A percentile compares a stretch with the other conserved stretches of the same genome.
Conservation (phyloP, 2,797 vertebrate genomes). For the Myotis vivesi region DNA sequence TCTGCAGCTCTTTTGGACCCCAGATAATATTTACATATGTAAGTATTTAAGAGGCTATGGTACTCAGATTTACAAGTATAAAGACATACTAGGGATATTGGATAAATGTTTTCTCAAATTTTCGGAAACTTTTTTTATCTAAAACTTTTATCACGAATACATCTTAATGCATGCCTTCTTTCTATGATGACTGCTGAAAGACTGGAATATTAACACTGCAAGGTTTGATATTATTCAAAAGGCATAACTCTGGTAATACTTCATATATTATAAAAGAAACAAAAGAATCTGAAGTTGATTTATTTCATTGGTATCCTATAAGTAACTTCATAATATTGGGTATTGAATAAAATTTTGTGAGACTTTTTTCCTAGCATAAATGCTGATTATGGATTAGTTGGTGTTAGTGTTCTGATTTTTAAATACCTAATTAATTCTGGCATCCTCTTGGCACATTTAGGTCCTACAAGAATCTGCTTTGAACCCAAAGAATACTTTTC, state of each 20-base stretch:
- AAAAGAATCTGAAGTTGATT: constrained; percentile 14
- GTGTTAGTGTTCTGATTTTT: constrained; percentile 50
- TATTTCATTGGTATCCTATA: not conserved
- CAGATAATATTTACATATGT: constrained; percentile 35
- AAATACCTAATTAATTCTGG: constrained; percentile 13
- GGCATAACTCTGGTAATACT: not conserved
- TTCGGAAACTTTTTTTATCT: constrained; percentile 4
- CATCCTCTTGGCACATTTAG: constrained; percentile 9
- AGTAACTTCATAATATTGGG: constrained; percentile 1
- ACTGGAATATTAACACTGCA: not conserved
- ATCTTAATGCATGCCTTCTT: constrained; percentile 35
- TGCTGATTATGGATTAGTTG: constrained; percentile 29
- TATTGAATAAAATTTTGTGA: constrained; percentile 38
- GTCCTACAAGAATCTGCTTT: constrained; percentile 29
- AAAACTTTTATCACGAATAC: not conserved
- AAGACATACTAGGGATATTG: not conserved
- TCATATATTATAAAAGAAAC: constrained; percentile 3
- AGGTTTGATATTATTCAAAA: not conserved
- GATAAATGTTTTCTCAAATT: constrained; percentile 22
- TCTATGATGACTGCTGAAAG: not conserved
- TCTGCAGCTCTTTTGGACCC: constrained; percentile 51
- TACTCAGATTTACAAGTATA: constrained; percentile 4
- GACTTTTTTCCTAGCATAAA: constrained; percentile 2
- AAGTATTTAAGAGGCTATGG: constrained; percentile 29
- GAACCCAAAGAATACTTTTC: constrained; percentile 17